These are phyloP conservation scores for Lithophane ornitopus DNA, from an alignment of 2,888 invertebrate genomes.

Conservation along the genomic window DNA sequence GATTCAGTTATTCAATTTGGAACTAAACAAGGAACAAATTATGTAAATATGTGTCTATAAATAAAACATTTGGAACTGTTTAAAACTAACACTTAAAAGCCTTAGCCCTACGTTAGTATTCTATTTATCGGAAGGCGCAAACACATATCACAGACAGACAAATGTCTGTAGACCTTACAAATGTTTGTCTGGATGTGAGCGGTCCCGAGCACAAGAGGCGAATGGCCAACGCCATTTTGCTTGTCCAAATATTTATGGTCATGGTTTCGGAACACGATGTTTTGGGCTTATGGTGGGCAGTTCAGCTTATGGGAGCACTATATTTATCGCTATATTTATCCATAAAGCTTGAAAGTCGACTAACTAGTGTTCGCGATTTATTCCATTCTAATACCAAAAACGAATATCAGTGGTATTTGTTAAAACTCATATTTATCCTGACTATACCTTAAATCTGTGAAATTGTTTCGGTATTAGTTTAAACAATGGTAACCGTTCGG, in stretches of 20 bases:
- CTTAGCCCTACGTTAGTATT: slow-evolving; percentile 10
- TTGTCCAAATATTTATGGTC: slow-evolving; percentile 20
- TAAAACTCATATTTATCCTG: too few species aligned
- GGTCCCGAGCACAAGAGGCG: not conserved
- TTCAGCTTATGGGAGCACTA: not conserved
- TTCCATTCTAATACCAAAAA: too few species aligned
- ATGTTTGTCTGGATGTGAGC: slow-evolving; percentile 40
- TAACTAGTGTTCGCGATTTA: not conserved
- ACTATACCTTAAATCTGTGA: too few species aligned
- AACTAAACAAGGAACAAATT: too few species aligned
- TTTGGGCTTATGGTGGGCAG: not conserved
- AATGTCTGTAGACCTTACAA: slow-evolving; percentile 39
- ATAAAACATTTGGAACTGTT: too few species aligned
- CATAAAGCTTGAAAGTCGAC: not conserved
- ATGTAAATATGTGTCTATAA: too few species aligned
- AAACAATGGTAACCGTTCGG: too few species aligned
- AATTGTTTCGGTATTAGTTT: too few species aligned
- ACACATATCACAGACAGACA: slow-evolving; percentile 30
- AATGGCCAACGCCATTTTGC: slow-evolving; percentile 20
- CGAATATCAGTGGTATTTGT: too few species aligned
- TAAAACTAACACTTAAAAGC: not conserved
- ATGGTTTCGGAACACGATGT: not conserved
- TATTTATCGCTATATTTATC: not conserved
- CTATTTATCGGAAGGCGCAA: slow-evolving; percentile 13
- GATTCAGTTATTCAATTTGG: not conserved